Conservation (phyloP, 2,113 vertebrate species). For the Mormyrus iriodes region DNA sequence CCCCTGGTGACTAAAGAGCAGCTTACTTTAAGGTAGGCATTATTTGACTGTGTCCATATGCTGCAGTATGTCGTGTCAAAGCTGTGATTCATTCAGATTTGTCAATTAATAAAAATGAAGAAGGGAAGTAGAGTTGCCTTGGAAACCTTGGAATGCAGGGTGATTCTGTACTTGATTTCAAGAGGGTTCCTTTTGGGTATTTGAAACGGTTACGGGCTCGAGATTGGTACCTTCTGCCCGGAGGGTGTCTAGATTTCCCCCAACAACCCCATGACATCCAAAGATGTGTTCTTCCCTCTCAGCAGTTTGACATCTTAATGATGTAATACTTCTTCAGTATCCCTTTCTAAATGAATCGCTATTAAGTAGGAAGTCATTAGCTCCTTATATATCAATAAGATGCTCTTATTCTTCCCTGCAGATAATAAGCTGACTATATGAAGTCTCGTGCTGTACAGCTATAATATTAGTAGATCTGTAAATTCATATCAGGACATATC, state of each 20-base stretch:
- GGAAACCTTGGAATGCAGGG: background rate
- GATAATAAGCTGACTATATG: background rate
- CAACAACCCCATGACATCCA: background rate
- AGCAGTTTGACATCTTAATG: background rate
- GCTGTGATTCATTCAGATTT: background rate
- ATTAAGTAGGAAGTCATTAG: background rate
- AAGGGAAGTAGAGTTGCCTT: background rate
- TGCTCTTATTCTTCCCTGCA: background rate
- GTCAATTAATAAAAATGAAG: background rate
- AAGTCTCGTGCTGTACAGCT: background rate
- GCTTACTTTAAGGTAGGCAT: background rate
- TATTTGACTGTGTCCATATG: background rate
- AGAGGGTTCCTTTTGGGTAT: background rate
- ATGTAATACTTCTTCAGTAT: background rate
- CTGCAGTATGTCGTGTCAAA: background rate
- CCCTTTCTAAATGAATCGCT: background rate
- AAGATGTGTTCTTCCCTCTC: background rate
- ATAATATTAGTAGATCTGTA: background rate
- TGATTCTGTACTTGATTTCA: background rate
- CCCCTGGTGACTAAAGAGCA: background rate
- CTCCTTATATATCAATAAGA: background rate
- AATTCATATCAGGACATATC: constrained; percentile 1
- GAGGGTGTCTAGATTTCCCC: background rate
- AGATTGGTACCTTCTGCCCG: background rate
- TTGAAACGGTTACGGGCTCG: background rate